Evolutionary conservation across 1,140 invertebrate genomes (phyloP).

Genomic region (Brachionus manjavacas): DNA sequence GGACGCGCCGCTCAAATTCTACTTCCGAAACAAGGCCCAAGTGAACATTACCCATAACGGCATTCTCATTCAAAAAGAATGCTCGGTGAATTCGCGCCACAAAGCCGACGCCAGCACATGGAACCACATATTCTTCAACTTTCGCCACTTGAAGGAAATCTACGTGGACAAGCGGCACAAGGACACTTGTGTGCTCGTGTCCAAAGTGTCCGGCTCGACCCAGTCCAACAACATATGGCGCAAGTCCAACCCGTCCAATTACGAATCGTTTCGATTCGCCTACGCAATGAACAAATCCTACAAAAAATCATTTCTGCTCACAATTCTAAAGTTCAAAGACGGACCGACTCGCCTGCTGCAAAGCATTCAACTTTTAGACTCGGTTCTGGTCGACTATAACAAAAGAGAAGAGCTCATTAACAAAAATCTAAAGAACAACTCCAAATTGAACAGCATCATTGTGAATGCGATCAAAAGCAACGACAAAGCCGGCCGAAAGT

Average conservation of each 20-base stretch:
- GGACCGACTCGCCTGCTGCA: conserved; percentile 8
- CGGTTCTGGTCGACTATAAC: conserved; percentile 9
- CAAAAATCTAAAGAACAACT: neutral
- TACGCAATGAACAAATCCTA: conserved; percentile 5
- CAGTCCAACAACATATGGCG: conserved; percentile 27
- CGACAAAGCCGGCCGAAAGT: neutral
- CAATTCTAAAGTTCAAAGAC: conserved; percentile 39
- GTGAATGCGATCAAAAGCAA: neutral
- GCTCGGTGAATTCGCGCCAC: neutral
- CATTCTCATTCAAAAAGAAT: conserved; percentile 17
- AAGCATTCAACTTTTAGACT: conserved; percentile 13
- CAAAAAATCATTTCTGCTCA: conserved; percentile 37
- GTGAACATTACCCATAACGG: conserved; percentile 13
- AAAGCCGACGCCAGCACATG: neutral
- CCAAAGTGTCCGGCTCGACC: neutral
- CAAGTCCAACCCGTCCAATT: conserved; percentile 32
- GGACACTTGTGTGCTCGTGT: conserved; percentile 38
- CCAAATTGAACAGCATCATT: neutral
- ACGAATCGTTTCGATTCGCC: neutral
- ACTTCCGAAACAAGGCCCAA: conserved; percentile 3
- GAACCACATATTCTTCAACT: conserved; percentile 20
- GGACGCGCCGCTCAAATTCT: conserved; percentile 20
- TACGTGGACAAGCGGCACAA: conserved; percentile 37
- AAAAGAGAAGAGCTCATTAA: conserved; percentile 13
- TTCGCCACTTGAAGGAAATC: conserved; percentile 38